A percentile compares a stretch with the other conserved stretches of the same genome.
These are phyloP conservation scores for Tetragnatha versicolor DNA, from an alignment of 1,140 invertebrate genomes.

Conservation along the genomic window DNA sequence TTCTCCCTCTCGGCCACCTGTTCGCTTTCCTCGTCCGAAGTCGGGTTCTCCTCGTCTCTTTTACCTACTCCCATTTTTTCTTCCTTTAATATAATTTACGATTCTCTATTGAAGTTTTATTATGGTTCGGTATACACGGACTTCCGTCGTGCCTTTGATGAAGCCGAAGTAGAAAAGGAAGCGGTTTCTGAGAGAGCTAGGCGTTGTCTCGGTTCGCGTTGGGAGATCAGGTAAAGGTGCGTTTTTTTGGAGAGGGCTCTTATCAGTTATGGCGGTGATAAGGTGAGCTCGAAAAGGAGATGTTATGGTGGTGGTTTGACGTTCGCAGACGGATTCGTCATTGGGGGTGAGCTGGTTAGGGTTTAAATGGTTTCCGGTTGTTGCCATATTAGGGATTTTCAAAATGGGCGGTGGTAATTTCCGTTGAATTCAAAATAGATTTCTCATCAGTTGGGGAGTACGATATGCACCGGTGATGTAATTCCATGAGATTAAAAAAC, in stretches of 20 bases:
- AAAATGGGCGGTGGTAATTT: no score
- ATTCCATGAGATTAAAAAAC: no score
- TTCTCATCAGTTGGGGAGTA: no score
- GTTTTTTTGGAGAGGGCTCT: neutral
- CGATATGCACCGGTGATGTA: no score
- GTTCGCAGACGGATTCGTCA: no score
- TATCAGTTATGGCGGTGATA: neutral
- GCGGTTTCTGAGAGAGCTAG: no score
- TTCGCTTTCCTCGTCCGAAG: slow-evolving; percentile 21
- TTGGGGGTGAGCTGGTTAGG: no score
- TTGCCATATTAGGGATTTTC: no score
- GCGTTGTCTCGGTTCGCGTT: no score
- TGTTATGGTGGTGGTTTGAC: no score
- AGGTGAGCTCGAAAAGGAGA: neutral
- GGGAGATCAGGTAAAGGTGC: neutral
- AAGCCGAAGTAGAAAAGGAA: neutral
- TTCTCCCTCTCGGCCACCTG: neutral
- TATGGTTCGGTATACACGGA: neutral
- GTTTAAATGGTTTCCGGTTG: no score
- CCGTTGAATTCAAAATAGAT: no score
- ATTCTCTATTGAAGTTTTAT: neutral
- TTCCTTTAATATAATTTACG: neutral
- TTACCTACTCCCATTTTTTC: slow-evolving; percentile 22
- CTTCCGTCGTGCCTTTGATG: neutral
- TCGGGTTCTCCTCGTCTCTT: slow-evolving; percentile 36